Evolutionary conservation across 2,113 vertebrate genomes (phyloP), one percentile per base, ranked within the genome.

Genomic region (Prionailurus viverrinus): DNA sequence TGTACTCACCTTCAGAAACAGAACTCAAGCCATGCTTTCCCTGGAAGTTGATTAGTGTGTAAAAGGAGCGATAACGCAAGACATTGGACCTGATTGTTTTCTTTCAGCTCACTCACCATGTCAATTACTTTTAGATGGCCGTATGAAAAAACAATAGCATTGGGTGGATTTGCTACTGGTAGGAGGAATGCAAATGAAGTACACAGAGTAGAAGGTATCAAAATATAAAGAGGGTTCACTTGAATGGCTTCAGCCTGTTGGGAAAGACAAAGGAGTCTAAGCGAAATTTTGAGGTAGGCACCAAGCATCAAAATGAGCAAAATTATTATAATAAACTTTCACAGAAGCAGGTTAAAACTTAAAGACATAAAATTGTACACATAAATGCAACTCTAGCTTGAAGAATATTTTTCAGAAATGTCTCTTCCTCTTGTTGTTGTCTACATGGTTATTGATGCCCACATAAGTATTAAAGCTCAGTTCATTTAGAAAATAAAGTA

Each of bases 171-270:
- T 98, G 99, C 98, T 63, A 99, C 99, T 5, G 99, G 99, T 78
- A 99, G 98, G 74, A 99, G 98, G 98, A 99, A 99, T 48, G 99
- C 99, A 97, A 99, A 99, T 41, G 99, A 99, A 9, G 99, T 99
- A 92, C 99, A 99, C 4, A 99, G 97, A 15, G 99, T 99, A 45
- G 99, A 80, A 21, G 99, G 99, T 97, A 99, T 99, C 97, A 99
- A 98, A 97, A 99, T 99, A 85, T 99, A 99, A 84, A 99, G 99
- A 27, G 99, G 99, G 88, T 99, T 99, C 94, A 99, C 98, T 0
- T 98, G 98, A 97, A 99, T 99, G 87, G 99, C 99, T 98, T 99
- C 99, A 61, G 99, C 99, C 99, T 99, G 89, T 94, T 69, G 87
- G 18, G 95, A 78, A 82, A 21, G 74, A 78, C 94, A 86, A 92